Conservation (phyloP, 2,113 vertebrate genomes). For the Rhinoderma darwinii region DNA sequence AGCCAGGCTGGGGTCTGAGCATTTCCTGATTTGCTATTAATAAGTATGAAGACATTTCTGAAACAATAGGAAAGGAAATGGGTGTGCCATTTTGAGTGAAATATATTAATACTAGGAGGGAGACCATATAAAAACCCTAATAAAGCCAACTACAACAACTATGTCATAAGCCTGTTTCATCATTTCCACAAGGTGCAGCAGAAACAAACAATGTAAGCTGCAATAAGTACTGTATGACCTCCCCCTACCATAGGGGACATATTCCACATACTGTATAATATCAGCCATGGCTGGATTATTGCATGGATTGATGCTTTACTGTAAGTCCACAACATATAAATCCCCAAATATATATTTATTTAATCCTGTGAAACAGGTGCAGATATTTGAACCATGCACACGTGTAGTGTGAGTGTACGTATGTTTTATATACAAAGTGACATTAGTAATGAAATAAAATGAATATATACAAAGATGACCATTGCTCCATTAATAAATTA, state of each 20-base stretch:
- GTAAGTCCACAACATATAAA: conserved; percentile 19
- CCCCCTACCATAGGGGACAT: background rate
- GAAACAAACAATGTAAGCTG: background rate
- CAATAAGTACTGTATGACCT: background rate
- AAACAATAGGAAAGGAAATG: conserved; percentile 56
- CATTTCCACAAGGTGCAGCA: background rate
- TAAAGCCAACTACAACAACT: background rate
- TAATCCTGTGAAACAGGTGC: conserved; percentile 25
- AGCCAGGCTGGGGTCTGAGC: conserved; percentile 17
- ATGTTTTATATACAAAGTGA: conserved; percentile 37
- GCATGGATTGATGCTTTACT: background rate
- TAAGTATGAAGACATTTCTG: conserved; percentile 16
- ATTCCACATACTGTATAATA: background rate
- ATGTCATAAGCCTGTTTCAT: background rate
- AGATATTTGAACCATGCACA: conserved; percentile 17
- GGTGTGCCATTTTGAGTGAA: conserved; percentile 10
- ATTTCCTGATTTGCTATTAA: conserved; percentile 50
- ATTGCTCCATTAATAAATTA: background rate
- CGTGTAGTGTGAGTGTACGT: conserved; percentile 7
- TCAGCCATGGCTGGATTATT: background rate
- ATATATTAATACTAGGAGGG: no score
- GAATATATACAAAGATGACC: background rate
- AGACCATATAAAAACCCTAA: background rate
- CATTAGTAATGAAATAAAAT: background rate
- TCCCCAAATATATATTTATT: conserved; percentile 57